Evolutionary conservation across 2,888 invertebrate genomes (phyloP).

Genomic region (Patella depressa): DNA sequence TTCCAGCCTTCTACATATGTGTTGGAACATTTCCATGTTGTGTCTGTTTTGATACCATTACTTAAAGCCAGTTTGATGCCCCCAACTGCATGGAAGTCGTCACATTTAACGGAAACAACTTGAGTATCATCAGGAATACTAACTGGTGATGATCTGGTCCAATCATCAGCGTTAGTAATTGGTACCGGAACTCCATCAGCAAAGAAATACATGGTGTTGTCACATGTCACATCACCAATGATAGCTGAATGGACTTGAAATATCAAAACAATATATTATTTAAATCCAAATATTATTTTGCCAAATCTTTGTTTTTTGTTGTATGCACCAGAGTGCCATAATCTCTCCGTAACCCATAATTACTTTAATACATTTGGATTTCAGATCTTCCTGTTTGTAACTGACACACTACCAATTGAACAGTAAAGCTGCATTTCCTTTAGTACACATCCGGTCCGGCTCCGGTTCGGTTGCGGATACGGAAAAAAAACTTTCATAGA

Average conservation of each 20-base stretch:
- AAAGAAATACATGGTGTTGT: not conserved
- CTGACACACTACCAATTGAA: too few species aligned
- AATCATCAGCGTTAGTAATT: not conserved
- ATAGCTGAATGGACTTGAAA: not conserved
- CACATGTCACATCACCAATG: not conserved
- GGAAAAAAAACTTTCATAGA: too few species aligned
- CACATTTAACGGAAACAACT: not conserved
- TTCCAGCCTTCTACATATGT: not conserved
- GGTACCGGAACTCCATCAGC: not conserved
- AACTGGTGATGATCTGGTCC: not conserved
- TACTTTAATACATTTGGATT: too few species aligned
- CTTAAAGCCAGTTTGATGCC: not conserved
- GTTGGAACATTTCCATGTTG: not conserved
- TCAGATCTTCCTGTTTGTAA: too few species aligned
- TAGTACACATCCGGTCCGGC: too few species aligned
- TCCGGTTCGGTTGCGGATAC: too few species aligned
- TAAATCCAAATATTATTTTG: too few species aligned
- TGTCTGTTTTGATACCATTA: constrained; percentile 5
- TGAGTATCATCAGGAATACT: not conserved
- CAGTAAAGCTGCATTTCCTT: too few species aligned
- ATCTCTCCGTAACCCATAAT: too few species aligned
- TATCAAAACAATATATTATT: not conserved
- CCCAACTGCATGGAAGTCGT: not conserved
- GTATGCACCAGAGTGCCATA: too few species aligned
- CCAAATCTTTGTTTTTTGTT: too few species aligned